These are phyloP conservation scores for Tyto alba DNA, from an alignment of 2,113 vertebrate genomes.

Conservation along the genomic window DNA sequence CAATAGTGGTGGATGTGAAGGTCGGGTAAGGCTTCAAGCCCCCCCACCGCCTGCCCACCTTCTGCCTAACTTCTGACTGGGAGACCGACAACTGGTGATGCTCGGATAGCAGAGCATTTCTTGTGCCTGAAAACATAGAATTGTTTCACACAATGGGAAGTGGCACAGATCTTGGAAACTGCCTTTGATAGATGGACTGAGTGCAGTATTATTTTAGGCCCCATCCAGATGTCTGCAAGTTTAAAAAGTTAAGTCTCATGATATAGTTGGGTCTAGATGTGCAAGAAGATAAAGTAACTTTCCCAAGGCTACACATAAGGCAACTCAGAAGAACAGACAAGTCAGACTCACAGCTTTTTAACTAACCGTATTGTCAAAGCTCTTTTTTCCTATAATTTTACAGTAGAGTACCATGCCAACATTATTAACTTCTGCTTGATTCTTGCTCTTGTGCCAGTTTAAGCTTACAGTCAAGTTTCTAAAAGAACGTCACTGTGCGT, in stretches of 20 bases:
- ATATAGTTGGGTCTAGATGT: neutral
- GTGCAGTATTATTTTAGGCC: neutral
- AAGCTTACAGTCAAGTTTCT: neutral
- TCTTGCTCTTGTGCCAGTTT: neutral
- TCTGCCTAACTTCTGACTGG: neutral
- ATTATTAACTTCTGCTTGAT: neutral
- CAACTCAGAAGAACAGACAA: neutral
- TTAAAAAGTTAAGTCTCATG: neutral
- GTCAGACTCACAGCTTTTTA: neutral
- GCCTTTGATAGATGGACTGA: neutral
- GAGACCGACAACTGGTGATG: neutral
- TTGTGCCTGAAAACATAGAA: neutral
- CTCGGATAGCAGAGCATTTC: neutral
- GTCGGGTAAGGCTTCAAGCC: neutral
- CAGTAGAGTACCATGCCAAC: neutral
- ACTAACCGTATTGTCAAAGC: neutral
- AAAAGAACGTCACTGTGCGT: neutral
- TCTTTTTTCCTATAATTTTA: neutral
- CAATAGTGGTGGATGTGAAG: neutral
- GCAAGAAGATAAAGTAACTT: neutral
- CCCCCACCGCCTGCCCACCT: fast-evolving
- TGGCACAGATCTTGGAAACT: neutral
- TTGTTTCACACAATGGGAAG: neutral
- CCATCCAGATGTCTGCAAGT: neutral
- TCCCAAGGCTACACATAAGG: constrained; percentile 12